Evolutionary conservation across 2,888 invertebrate genomes (phyloP).

Genomic region (Nemotelus pantherinus): DNA sequence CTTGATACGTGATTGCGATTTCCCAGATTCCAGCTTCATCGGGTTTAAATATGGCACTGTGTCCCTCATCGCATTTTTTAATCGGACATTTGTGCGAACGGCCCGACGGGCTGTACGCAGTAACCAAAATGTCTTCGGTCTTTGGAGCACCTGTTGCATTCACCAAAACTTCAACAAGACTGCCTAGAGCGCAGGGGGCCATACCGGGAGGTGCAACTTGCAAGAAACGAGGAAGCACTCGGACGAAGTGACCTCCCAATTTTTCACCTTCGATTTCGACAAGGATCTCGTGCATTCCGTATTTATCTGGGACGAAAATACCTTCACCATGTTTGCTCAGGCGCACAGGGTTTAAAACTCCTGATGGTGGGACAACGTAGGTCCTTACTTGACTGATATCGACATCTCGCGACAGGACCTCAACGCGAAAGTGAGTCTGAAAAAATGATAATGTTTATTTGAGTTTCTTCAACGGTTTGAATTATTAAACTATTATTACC

Average conservation of each 20-base stretch:
- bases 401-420: slow-evolving; percentile 75
- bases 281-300: slow-evolving; percentile 89
- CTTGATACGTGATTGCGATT: slow-evolving; percentile 94
- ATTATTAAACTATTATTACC: slow-evolving; percentile 66
- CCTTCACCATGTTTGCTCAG: slow-evolving; percentile 81
- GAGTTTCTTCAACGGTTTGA: neutral
- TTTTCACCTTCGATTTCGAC: slow-evolving; percentile 73
- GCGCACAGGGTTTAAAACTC: slow-evolving; percentile 71
- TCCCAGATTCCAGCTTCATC: slow-evolving; percentile 98
- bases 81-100: slow-evolving; percentile 83
- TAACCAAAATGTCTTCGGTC: slow-evolving; percentile 87
- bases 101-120: slow-evolving; percentile 91
- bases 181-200: slow-evolving; percentile 94
- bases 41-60: slow-evolving; percentile 96
- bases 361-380: slow-evolving; percentile 81
- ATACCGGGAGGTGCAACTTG: slow-evolving; percentile 91
- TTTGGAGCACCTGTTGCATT: slow-evolving; percentile 84
- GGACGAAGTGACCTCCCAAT: slow-evolving; percentile 78
- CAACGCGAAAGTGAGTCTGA: slow-evolving; percentile 82
- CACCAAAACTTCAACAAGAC: slow-evolving; percentile 93
- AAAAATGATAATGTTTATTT: slow-evolving; percentile 54
- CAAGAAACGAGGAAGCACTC: slow-evolving; percentile 86
- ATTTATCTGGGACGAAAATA: slow-evolving; percentile 85
- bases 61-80: slow-evolving; percentile 87
- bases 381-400: slow-evolving; percentile 78